Base-by-base conservation (phyloP, 2,113 vertebrate genomes). In the Bubo scandiacus region DNA sequence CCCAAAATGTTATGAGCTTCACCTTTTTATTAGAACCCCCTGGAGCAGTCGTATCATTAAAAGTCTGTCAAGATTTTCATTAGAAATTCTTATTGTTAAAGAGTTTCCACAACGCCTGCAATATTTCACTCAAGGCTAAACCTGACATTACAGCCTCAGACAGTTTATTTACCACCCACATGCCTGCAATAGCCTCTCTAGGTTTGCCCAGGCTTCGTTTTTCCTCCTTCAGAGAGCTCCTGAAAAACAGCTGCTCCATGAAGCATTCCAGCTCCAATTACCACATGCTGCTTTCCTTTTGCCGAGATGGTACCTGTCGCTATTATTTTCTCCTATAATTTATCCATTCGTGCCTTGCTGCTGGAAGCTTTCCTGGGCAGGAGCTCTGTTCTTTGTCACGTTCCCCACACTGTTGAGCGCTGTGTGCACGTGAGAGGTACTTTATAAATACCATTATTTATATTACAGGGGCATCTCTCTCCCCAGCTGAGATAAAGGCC, bases 21-120 rank as follows among this genome's bases (percentile, higher is more conserved):
- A 92, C 92, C 92, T 96, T 96, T 96, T 97, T 91, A 83, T 86
- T 96, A 79, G 63, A 73, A 38, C 10, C 67, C 86, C 90, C 94
- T 15, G 80, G 94, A 92, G 93, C 80, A 71, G 59, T 36, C 2
- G 3, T 91, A 82, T 95, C 92, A 93, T 91, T 97, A 96, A 95
- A 97, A 97, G 94, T 74, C 94, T 95, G 94, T 94, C 89, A 96
- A 94, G 94, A 79, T 95, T 97, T 96, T 95, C 93, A 96, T 97
- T 96, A 96, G 94, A 96, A 95, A 93, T 81, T 74, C 73, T 81
- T 70, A 67, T 47, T 66, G 87, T 72, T 93, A 95, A 88, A 88
- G 92, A 95, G 88, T 96, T 96, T 97, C 95, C 87, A 91, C 5
- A 23, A 78, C 0, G 15, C 87, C 91, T 92, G 94, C 63, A 93